Base-by-base conservation (phyloP, 1,140 invertebrate genomes). In the Trachymyrmex cornetzi region DNA sequence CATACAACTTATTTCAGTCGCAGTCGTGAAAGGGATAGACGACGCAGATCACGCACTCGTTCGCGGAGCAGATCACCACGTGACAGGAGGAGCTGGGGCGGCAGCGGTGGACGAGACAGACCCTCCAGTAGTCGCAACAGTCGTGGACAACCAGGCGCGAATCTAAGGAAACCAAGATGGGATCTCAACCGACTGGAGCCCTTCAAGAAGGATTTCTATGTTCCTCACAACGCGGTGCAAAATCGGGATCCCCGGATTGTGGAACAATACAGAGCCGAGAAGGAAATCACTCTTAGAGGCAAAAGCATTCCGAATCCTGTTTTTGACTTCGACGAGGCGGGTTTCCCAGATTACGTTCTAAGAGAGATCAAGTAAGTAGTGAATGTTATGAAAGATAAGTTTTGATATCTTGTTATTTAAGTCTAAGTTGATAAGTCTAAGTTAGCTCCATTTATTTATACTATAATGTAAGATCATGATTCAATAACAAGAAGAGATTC, bases 151-250 rank as follows among this genome's bases (percentile, higher is more conserved):
- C 96, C 97, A 19, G 97, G 98, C 16, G 97, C 97, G 16, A 96
- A 96, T 89, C 94, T 98, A n/a, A 95, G 97, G 6, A 98, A 98
- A 93, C 97, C 98, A 19, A 96, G 97, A 85, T 99, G 98, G 98
- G 97, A 98, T 92, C 91, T 97, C 50, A 97, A 96, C 71, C 96
- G 97, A 85, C 94, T 99, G 6, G 97, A 97, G 81, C 97, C 98
- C 7, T 99, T 99, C 95, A 98, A 98, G 92, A 99, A 99, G 96
- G 98, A 99, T 92, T 99, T 99, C 93, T 99, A 99, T 93, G 95
- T 97, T 87, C 98, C 98, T 66, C 97, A 97, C 93, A 96, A 97
- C 4, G 96, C 96, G 75, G 97, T 98, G 38, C 95, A 97, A 86
- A 97, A 96, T 87, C 95, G 97, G 91, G 94, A 97, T 77, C 96